Base-by-base conservation (phyloP, 2,888 invertebrate genomes). In the Synanthedon myopaeformis region DNA sequence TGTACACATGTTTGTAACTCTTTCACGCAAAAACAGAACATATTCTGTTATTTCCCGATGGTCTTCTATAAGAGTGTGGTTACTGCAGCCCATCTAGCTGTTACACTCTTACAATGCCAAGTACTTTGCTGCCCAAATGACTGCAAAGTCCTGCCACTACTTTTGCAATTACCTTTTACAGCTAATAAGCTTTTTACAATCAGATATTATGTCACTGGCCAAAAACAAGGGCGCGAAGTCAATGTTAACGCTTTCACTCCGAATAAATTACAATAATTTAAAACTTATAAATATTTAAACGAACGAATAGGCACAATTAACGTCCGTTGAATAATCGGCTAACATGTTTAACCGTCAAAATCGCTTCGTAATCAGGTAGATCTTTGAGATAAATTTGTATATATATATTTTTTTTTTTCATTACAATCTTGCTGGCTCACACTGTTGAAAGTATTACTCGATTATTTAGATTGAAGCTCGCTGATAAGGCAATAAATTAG, bases 181-280 rank as follows among this genome's bases (percentile, higher is more conserved):
- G 35, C 8, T 35, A 35, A 35, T 35, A 10, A 10, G 2, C 10
- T 35, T 35, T 35, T 35, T 35, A 10, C 6, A 35, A 35, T 35
- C 35, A 35, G 10, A 35, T 35, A 35, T 35, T 35, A 35, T 35
- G 35, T 35, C 35, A 35, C 35, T 35, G 35, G 2, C 35, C 35
- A 35, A 35, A 35, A 45, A 45, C n/a, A 49, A 55, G 54, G 55
- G 57, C 52, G 55, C 55, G 53, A 55, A 62, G 35, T 52, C 57
- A 57, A 57, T 66, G 76, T 82, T 79, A 79, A 72, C 83, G 79
- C 78, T 75, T 82, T 82, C 77, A 79, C 85, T 80, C 69, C 68
- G 75, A 66, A 85, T 84, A 70, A 57, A 78, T 83, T 82, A 74
- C 57, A 75, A 79, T 79, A 72, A 63, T 51, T 49, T 69, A 64